Percentiles rank a stretch among this genome's conserved stretches.
These are phyloP conservation scores for Chrysocyon brachyurus DNA, from an alignment of 2,797 vertebrate genomes.

Conservation along the genomic window DNA sequence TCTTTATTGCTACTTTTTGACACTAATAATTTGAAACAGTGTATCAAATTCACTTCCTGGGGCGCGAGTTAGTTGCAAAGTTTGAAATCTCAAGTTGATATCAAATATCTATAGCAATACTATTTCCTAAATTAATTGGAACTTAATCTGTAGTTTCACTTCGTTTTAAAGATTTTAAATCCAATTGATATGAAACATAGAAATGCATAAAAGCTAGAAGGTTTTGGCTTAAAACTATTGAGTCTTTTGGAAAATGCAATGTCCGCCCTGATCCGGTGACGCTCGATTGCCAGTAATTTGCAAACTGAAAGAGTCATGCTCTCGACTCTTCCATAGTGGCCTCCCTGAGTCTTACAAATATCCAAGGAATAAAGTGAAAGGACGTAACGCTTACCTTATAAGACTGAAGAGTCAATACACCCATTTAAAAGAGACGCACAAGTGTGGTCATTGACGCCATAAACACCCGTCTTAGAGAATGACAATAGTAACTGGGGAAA, in stretches of 20 bases:
- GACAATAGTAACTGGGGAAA: neutral
- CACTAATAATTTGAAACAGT: too few relatives aligned
- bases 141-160: neutral
- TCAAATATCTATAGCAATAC: neutral
- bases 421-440: fast-evolving
- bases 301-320: neutral
- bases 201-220: neutral
- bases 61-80: neutral
- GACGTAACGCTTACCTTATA: too few relatives aligned
- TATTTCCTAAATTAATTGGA: too few relatives aligned
- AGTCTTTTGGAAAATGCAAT: neutral
- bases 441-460: fast-evolving
- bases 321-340: too few relatives aligned
- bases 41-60: neutral
- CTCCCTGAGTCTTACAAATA: too few relatives aligned
- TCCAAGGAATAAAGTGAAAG: neutral
- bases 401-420: neutral
- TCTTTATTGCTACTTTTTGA: neutral
- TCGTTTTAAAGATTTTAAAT: neutral
- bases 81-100: neutral
- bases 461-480: neutral
- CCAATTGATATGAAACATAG: neutral
- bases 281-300: neutral
- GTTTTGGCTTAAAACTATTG: neutral
- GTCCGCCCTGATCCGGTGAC: neutral